A percentile compares a stretch with the other conserved stretches of the same genome.
Evolutionary conservation across 1,140 invertebrate genomes (phyloP).

Genomic region (Drosophila oshimai): DNA sequence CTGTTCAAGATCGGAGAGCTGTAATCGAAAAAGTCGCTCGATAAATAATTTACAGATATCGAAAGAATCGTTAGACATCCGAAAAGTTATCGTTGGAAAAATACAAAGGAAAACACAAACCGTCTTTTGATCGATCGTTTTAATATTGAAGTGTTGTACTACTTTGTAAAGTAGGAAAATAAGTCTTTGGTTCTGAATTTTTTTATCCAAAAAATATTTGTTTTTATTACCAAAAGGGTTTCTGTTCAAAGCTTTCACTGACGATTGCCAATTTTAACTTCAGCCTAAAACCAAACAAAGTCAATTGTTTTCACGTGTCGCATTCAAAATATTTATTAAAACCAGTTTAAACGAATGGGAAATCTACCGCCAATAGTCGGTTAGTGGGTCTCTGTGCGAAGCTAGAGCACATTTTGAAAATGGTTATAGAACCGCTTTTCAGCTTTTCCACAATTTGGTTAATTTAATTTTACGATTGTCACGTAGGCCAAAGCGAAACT

Average conservation of each 20-base stretch:
- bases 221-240: not conserved
- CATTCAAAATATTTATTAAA: not conserved
- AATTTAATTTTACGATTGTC: constrained; percentile 25
- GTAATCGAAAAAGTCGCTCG: not conserved
- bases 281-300: not conserved
- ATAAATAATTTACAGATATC: too few relatives aligned
- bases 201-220: too few relatives aligned
- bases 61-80: too few relatives aligned
- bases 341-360: constrained; percentile 43
- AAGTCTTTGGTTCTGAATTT: too few relatives aligned
- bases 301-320: constrained; percentile 4
- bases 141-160: too few relatives aligned
- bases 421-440: constrained; percentile 53
- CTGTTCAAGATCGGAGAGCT: not conserved
- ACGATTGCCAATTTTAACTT: not conserved
- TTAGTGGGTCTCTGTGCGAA: constrained; percentile 36
- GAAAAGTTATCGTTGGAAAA: too few relatives aligned
- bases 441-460: not conserved
- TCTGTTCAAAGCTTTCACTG: constrained; percentile 9
- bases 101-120: too few relatives aligned
- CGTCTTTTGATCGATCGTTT: too few relatives aligned
- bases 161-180: too few relatives aligned
- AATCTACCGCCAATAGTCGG: constrained; percentile 31
- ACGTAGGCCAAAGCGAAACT: constrained; percentile 54
- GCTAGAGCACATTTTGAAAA: not conserved